These are phyloP conservation scores for Margaritifera margaritifera DNA, from an alignment of 2,888 invertebrate species.

Conservation along the genomic window DNA sequence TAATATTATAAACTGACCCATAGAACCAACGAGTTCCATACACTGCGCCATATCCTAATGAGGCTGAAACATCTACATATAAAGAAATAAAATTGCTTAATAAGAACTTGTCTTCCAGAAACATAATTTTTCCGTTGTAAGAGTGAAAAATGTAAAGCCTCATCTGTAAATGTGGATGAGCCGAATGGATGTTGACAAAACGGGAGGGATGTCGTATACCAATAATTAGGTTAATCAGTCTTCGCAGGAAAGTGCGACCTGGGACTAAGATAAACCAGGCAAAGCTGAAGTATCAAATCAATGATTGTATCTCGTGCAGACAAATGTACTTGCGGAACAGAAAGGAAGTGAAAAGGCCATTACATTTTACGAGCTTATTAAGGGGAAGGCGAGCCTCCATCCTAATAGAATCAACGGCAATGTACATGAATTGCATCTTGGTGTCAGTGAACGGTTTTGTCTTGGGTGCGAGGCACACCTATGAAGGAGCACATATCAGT, in stretches of 20 bases:
- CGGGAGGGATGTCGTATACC: too few relatives aligned
- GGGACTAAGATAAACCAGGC: constrained; percentile 13
- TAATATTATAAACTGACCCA: too few relatives aligned
- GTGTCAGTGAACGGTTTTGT: constrained; percentile 15
- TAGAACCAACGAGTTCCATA: too few relatives aligned
- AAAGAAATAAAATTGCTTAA: too few relatives aligned
- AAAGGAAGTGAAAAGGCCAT: constrained; percentile 1
- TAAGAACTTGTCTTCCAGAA: too few relatives aligned
- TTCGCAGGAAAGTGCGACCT: constrained; percentile 10
- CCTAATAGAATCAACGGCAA: constrained; percentile 7
- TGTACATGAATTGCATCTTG: constrained; percentile 11
- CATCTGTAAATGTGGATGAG: too few relatives aligned
- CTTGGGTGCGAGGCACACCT: constrained; percentile 13
- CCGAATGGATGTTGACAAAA: too few relatives aligned
- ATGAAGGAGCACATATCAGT: neutral
- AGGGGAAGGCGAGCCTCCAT: constrained; percentile 16
- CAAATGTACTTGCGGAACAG: neutral
- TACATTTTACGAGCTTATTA: constrained; percentile 11
- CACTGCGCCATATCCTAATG: too few relatives aligned
- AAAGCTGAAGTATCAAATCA: constrained; percentile 16
- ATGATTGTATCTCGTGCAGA: constrained; percentile 11
- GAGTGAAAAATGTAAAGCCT: too few relatives aligned
- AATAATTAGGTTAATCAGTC: neutral
- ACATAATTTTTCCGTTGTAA: too few relatives aligned
- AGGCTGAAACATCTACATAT: too few relatives aligned